Evolutionary conservation across 2,113 vertebrate species (phyloP).

Genomic region (Emydura subglobosa): DNA sequence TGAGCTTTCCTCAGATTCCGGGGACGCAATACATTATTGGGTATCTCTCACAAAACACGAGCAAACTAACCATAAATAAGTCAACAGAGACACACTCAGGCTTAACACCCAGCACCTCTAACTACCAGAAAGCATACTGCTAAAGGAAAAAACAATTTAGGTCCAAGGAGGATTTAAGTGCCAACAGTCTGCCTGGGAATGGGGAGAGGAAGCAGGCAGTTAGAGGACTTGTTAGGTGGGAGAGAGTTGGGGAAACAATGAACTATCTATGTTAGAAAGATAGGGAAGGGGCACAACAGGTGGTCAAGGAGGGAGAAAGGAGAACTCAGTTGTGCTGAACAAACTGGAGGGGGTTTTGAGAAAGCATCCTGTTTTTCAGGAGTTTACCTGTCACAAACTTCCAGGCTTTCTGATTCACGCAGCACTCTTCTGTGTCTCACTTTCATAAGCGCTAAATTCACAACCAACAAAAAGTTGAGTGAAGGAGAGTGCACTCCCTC

Average conservation of each 20-base stretch:
- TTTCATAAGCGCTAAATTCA: rapidly evolving
- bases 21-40: rapidly evolving
- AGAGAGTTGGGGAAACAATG: rapidly evolving
- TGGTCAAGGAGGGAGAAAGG: not conserved
- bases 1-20: rapidly evolving
- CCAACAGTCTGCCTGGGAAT: rapidly evolving
- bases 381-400: not conserved
- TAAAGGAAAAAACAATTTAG: rapidly evolving
- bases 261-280: not conserved
- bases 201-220: not conserved
- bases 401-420: rapidly evolving
- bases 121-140: rapidly evolving
- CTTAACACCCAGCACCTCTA: not conserved
- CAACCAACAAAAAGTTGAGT: rapidly evolving
- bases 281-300: not conserved
- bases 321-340: rapidly evolving
- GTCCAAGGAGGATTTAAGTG: rapidly evolving
- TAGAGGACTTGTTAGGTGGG: rapidly evolving
- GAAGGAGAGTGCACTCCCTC: not conserved
- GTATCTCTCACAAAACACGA: not conserved
- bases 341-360: rapidly evolving
- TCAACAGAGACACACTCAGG: rapidly evolving
- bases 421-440: rapidly evolving
- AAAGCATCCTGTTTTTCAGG: rapidly evolving
- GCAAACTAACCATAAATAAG: rapidly evolving